Conservation (phyloP, 2,797 vertebrate genomes). For the Columba guinea region DNA sequence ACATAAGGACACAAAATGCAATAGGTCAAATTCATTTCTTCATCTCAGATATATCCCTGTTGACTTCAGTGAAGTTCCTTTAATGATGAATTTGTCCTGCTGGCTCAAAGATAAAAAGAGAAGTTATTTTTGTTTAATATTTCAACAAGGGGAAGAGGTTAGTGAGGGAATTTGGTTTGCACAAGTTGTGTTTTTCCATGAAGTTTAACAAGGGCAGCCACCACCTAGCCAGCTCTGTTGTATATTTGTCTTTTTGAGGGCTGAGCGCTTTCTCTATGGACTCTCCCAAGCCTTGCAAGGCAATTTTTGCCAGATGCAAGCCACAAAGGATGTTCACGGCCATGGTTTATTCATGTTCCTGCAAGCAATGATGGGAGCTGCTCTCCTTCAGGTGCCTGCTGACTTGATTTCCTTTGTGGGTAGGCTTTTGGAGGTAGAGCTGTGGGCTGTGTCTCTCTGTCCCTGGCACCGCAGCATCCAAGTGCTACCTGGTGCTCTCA, state of each 20-base stretch:
- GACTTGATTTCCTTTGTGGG: neutral
- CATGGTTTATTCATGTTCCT: neutral
- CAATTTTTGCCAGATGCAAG: slow-evolving; percentile 21
- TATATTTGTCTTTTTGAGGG: slow-evolving; percentile 70
- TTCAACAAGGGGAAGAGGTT: slow-evolving; percentile 75
- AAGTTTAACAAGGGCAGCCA: slow-evolving; percentile 65
- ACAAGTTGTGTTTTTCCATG: slow-evolving; percentile 70
- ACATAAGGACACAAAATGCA: slow-evolving; percentile 13
- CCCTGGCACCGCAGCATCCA: neutral
- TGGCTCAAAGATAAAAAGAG: slow-evolving; percentile 72
- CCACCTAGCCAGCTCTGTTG: slow-evolving; percentile 57
- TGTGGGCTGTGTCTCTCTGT: neutral
- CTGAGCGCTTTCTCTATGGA: slow-evolving; percentile 46
- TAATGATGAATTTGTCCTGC: slow-evolving; percentile 61
- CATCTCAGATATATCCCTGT: slow-evolving; percentile 45
- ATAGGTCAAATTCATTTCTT: slow-evolving; percentile 60
- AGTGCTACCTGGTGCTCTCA: slow-evolving; percentile 37
- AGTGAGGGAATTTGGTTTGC: slow-evolving; percentile 58
- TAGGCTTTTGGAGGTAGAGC: neutral
- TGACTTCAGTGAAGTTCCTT: slow-evolving; percentile 63
- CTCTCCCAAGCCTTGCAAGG: slow-evolving; percentile 27
- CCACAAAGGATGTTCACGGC: neutral
- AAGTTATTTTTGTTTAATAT: slow-evolving; percentile 75
- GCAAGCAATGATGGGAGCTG: neutral
- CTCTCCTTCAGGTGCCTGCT: neutral